Percentiles rank a stretch among this genome's conserved stretches.
Evolutionary conservation across 1,140 invertebrate species (phyloP).

Genomic region (Sminthurinus signatus): DNA sequence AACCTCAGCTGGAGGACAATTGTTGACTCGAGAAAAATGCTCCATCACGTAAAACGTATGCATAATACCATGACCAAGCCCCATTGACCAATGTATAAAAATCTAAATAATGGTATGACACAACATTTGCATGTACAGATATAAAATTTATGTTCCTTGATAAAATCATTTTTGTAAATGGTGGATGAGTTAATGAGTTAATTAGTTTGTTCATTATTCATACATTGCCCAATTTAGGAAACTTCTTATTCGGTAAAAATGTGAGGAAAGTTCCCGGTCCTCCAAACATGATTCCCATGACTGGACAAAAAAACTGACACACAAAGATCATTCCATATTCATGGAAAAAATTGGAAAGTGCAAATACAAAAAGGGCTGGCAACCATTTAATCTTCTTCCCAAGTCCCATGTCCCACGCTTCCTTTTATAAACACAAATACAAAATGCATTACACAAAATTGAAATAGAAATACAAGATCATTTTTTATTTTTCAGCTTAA

Average conservation of each 20-base stretch:
- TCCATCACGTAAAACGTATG: slow-evolving; percentile 76
- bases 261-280: slow-evolving; percentile 52
- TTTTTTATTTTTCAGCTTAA: no score
- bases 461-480: no score
- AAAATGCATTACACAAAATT: no score
- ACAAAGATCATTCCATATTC: slow-evolving; percentile 73
- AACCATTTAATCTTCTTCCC: slow-evolving; percentile 44
- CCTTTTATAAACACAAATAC: no score
- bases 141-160: slow-evolving; percentile 49
- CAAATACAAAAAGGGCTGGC: slow-evolving; percentile 48
- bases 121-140: no score
- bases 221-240: slow-evolving; percentile 59
- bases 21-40: slow-evolving; percentile 69
- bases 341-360: slow-evolving; percentile 65
- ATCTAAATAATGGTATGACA: no score
- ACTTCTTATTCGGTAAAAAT: slow-evolving; percentile 50
- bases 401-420: slow-evolving; percentile 45
- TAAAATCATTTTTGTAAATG: slow-evolving; percentile 53
- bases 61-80: slow-evolving; percentile 61
- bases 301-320: slow-evolving; percentile 80
- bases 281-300: slow-evolving; percentile 66
- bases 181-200: no score
- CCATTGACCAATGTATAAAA: background rate
- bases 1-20: slow-evolving; percentile 52
- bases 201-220: no score